Percentiles rank a stretch among this genome's conserved stretches.
Conservation (phyloP, 2,888 invertebrate genomes). For the Megamerina dolium region DNA sequence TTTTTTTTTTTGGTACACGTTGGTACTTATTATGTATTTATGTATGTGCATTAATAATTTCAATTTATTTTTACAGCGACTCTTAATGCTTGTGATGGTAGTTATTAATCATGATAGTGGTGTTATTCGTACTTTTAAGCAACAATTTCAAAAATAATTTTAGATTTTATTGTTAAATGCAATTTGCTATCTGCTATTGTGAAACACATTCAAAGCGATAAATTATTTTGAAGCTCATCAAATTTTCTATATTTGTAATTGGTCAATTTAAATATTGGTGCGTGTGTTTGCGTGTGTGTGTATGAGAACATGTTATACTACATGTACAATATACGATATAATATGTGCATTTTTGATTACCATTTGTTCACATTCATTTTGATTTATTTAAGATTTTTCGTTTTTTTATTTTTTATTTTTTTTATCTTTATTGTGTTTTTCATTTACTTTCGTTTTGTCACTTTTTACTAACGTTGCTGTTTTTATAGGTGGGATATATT, state of each 20-base stretch:
- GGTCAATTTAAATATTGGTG: conserved; percentile 15
- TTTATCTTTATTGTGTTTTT: conserved; percentile 4
- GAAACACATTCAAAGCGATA: conserved; percentile 38
- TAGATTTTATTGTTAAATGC: no score
- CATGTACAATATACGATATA: no score
- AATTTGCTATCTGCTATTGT: no score
- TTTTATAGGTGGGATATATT: not conserved
- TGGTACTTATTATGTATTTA: conserved; percentile 1
- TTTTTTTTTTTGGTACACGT: not conserved
- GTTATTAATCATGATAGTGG: no score
- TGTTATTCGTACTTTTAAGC: no score
- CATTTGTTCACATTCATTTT: conserved; percentile 4
- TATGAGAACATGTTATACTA: no score
- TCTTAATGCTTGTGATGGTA: no score
- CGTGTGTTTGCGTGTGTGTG: no score
- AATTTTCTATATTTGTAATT: conserved; percentile 21
- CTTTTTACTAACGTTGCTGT: not conserved
- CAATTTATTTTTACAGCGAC: conserved; percentile 8
- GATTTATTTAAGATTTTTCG: conserved; percentile 23
- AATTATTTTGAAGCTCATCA: conserved; percentile 35
- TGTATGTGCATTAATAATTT: conserved; percentile 4
- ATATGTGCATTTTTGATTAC: no score
- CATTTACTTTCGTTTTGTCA: not conserved
- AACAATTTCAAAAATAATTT: no score
- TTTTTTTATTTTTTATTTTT: not conserved